These are phyloP conservation scores for Ptilonorhynchus violaceus DNA, from an alignment of 2,113 vertebrate genomes.

Conservation along the genomic window DNA sequence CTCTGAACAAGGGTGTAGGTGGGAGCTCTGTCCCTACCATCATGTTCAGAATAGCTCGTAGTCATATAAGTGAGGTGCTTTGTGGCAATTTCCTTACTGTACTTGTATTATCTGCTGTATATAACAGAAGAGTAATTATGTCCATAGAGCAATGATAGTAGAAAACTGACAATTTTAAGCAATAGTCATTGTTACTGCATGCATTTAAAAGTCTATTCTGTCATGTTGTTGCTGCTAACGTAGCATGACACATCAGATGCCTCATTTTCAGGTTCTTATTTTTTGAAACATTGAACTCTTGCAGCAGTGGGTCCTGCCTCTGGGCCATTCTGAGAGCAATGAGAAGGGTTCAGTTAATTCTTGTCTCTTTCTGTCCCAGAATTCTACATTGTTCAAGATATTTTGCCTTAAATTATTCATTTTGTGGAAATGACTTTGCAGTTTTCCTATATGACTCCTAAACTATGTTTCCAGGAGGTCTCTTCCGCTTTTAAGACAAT, in stretches of 20 bases:
- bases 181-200: not conserved
- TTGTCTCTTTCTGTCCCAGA: not conserved
- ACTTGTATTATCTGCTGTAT: not conserved
- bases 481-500: not conserved
- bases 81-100: not conserved
- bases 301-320: not conserved
- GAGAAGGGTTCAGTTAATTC: not conserved
- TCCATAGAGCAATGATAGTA: not conserved
- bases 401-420: not conserved
- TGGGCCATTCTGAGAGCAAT: not conserved
- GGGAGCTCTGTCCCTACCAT: not conserved
- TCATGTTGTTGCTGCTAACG: not conserved
- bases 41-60: not conserved
- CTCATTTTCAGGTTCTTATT: not conserved
- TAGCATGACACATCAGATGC: not conserved
- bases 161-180: not conserved
- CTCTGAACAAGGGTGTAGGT: not conserved
- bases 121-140: not conserved
- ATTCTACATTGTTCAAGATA: not conserved
- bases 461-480: not conserved
- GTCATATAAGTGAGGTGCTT: not conserved
- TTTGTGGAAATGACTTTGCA: not conserved
- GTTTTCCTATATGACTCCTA: not conserved
- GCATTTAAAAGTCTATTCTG: not conserved
- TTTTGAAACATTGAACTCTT: not conserved